phyloP scores from a whole-genome alignment of 1,140 invertebrate genomes.

The Steinernema khuongi region DNA sequence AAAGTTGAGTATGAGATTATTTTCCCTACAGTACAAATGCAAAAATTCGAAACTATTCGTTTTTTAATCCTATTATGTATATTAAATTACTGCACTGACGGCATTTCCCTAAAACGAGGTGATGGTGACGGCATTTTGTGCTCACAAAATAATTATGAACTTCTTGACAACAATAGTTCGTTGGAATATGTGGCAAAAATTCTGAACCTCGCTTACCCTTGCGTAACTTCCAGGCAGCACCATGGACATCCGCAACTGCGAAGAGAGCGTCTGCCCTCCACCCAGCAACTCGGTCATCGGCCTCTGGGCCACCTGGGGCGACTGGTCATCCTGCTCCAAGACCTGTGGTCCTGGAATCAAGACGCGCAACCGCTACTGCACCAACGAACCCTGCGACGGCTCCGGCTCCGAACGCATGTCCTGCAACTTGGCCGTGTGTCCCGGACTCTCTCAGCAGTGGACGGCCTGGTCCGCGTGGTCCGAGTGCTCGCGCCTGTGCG shows the following conservation, averaged over 20 bases:
- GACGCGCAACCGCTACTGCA: slow-evolving; percentile 39
- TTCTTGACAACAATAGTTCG: no score
- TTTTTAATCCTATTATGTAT: no score
- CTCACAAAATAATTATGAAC: no score
- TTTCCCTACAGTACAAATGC: no score
- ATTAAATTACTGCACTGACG: no score
- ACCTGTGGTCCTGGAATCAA: slow-evolving; percentile 45
- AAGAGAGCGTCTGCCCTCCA: slow-evolving; percentile 45
- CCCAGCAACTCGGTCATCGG: slow-evolving; percentile 21
- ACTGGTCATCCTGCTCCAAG: slow-evolving; percentile 42
- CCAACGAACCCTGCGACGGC: slow-evolving; percentile 54
- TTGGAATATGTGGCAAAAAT: no score
- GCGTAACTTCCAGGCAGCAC: slow-evolving; percentile 45
- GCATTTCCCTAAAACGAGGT: no score
- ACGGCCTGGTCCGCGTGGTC: slow-evolving; percentile 61
- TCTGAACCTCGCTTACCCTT: not conserved
- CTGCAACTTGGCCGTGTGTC: slow-evolving; percentile 49
- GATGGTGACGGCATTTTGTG: no score
- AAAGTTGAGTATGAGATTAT: no score
- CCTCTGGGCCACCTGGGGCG: slow-evolving; percentile 45
- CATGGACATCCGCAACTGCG: slow-evolving; percentile 55
- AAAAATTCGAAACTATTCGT: no score
- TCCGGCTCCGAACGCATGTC: slow-evolving; percentile 53
- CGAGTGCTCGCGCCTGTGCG: slow-evolving; percentile 65
- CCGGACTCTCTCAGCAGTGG: slow-evolving; percentile 35